These are phyloP conservation scores for Plebejus argus DNA, from an alignment of 2,888 invertebrate genomes.

Conservation along the genomic window DNA sequence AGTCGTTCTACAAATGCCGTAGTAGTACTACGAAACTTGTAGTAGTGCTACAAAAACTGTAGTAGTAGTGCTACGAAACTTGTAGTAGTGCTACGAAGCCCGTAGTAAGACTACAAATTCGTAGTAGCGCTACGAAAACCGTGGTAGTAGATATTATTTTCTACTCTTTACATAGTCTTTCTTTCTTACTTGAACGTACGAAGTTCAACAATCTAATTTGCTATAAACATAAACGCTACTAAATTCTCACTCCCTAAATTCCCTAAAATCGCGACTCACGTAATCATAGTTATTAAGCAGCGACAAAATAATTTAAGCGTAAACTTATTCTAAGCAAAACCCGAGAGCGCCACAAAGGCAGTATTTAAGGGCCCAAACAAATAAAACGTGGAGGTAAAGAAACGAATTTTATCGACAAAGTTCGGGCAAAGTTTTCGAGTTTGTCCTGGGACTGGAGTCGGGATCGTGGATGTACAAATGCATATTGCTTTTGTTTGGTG, in stretches of 20 bases:
- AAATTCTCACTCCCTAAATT: not conserved
- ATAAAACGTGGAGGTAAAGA: constrained; percentile 26
- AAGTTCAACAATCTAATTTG: not conserved
- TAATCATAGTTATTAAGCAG: not conserved
- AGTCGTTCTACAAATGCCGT: too few relatives aligned
- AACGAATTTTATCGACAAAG: constrained; percentile 27
- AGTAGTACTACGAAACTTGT: too few relatives aligned
- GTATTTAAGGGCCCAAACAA: constrained; percentile 9
- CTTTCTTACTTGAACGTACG: not conserved
- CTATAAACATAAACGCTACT: not conserved
- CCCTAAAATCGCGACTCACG: not conserved
- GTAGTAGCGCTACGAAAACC: too few relatives aligned
- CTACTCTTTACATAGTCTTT: too few relatives aligned
- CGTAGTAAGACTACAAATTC: not conserved
- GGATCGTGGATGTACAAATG: not conserved
- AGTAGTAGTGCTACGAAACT: not conserved
- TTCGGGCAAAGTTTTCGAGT: constrained; percentile 18
- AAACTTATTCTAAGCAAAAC: constrained; percentile 1
- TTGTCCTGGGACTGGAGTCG: not conserved
- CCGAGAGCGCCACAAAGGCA: not conserved
- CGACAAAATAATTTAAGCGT: constrained; percentile 10
- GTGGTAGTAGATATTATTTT: too few relatives aligned
- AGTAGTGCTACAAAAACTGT: not conserved
- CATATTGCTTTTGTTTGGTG: not conserved
- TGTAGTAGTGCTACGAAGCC: not conserved